Base-by-base conservation (phyloP, 1,140 invertebrate species). In the Lysiphlebus fabarum region DNA sequence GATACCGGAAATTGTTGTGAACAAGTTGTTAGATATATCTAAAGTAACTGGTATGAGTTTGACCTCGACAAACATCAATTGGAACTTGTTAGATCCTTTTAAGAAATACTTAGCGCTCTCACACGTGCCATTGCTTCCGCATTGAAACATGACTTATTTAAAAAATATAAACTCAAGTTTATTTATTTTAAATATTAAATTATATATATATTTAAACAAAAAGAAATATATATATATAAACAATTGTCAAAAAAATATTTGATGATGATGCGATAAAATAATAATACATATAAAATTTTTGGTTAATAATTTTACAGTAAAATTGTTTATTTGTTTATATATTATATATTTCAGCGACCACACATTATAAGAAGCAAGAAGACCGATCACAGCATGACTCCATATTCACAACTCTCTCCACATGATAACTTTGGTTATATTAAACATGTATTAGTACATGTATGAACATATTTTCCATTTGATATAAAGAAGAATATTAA, bases 121-220 rank as follows among this genome's bases (percentile, higher is more conserved):
- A 43, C 56, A 40, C 38, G 53, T 44, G 26, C 50, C 14, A 38
- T 40, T 54, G 48, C 66, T 70, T 71, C 68, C 68, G 69, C 67
- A 63, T 67, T 70, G 59, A 4, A 9, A 44, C 9, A 14, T 54
- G 40, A 54, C 43, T 50, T 59, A 56, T 64, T 62, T 63, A 61
- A 62, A n/a, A 61, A 34, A 53, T 38, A 17, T 54, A 66, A 51
- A n/a, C n/a, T n/a, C n/a, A n/a, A n/a, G n/a, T n/a, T n/a, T n/a
- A n/a, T n/a, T n/a, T n/a, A n/a, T n/a, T n/a, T n/a, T n/a, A n/a
- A n/a, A n/a, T n/a, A n/a, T n/a, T n/a, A n/a, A n/a, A n/a, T n/a
- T n/a, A n/a, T n/a, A n/a, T n/a, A 57, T 73, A 75, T 77, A 75
- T 68, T 69, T 73, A 69, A n/a, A n/a, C n/a, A n/a, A n/a, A 7